Evolutionary conservation across 2,888 invertebrate genomes (phyloP).

Genomic region (Platycheirus rosarum): DNA sequence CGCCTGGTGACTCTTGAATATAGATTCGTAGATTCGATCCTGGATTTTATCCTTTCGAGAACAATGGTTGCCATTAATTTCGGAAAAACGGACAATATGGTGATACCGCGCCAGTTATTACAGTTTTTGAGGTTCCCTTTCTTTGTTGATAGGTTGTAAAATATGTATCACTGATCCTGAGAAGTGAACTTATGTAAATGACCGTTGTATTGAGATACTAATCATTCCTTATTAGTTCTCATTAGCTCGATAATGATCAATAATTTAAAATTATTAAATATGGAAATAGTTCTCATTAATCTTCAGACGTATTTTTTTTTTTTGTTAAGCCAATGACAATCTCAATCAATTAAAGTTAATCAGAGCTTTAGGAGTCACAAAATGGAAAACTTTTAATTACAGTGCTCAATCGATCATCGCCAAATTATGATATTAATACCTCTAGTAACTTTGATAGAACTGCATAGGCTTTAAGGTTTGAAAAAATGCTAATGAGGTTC

Average conservation of each 20-base stretch:
- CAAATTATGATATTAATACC: slow-evolving; percentile 7
- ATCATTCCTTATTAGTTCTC: slow-evolving; percentile 20
- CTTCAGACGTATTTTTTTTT: background rate
- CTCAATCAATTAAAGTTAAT: slow-evolving; percentile 29
- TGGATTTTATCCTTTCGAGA: too few relatives aligned
- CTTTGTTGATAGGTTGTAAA: too few relatives aligned
- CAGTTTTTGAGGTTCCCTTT: too few relatives aligned
- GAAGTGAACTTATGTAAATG: slow-evolving; percentile 1
- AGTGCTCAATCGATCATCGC: slow-evolving; percentile 24
- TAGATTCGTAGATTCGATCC: too few relatives aligned
- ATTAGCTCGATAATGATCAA: slow-evolving; percentile 38
- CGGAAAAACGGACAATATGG: too few relatives aligned
- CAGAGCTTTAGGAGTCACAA: slow-evolving; percentile 18
- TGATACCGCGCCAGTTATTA: too few relatives aligned
- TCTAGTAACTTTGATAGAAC: background rate
- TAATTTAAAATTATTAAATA: slow-evolving; percentile 2
- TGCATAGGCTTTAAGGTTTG: background rate
- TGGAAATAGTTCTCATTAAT: slow-evolving; percentile 17
- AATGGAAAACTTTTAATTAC: background rate
- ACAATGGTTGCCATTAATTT: too few relatives aligned
- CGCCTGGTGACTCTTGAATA: too few relatives aligned
- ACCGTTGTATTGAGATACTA: slow-evolving; percentile 9
- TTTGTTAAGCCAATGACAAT: slow-evolving; percentile 4
- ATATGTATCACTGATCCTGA: slow-evolving; percentile 17
- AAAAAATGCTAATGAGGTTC: background rate